Conservation (phyloP, 2,888 invertebrate genomes). For the Uropetala carovei region DNA sequence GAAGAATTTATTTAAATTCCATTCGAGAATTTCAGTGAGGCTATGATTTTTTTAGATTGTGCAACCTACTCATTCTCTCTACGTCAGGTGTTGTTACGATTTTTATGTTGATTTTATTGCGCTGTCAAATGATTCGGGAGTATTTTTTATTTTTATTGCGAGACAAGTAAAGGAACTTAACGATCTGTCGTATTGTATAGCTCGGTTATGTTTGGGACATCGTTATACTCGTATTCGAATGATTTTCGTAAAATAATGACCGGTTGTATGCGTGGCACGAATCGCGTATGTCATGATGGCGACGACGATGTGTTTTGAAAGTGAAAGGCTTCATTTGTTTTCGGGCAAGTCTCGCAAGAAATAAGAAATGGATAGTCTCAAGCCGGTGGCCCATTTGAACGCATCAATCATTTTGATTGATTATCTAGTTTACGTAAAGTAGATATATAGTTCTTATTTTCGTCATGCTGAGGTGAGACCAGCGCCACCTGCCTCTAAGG, state of each 20-base stretch:
- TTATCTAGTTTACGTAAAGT: background rate
- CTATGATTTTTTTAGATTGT: too few relatives aligned
- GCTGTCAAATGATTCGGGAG: too few relatives aligned
- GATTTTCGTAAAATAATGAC: background rate
- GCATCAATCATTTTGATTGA: slow-evolving; percentile 10
- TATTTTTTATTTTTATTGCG: too few relatives aligned
- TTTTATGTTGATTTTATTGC: too few relatives aligned
- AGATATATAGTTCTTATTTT: background rate
- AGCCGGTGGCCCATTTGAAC: background rate
- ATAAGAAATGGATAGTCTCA: background rate
- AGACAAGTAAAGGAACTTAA: too few relatives aligned
- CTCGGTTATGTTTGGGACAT: too few relatives aligned
- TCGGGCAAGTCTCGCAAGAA: background rate
- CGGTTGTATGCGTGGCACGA: too few relatives aligned
- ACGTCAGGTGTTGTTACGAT: too few relatives aligned
- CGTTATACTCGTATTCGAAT: background rate
- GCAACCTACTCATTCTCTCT: too few relatives aligned
- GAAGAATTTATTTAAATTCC: too few relatives aligned
- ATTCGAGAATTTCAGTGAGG: too few relatives aligned
- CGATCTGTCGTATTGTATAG: too few relatives aligned
- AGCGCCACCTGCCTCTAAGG: background rate
- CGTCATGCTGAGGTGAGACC: background rate
- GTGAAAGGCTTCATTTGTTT: slow-evolving; percentile 14
- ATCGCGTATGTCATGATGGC: background rate
- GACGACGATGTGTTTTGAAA: background rate